A percentile compares a stretch with the other conserved stretches of the same genome.
Conservation (phyloP, 2,888 invertebrate genomes). For the Hartigia nigra region DNA sequence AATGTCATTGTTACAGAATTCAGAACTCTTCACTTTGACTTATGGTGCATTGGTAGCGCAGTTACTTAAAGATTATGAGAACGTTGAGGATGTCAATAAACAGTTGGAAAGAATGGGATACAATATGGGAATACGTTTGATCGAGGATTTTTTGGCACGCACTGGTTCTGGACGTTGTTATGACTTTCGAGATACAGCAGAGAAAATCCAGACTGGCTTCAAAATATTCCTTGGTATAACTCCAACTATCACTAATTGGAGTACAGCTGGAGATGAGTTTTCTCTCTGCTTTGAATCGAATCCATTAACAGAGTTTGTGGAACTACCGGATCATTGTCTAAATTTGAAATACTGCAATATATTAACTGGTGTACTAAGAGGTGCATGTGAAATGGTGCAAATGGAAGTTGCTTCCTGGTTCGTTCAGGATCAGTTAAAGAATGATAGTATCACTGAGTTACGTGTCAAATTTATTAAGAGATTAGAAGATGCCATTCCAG, state of each 20-base stretch:
- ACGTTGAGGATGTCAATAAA: conserved; percentile 97
- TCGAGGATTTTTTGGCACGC: conserved; percentile 97
- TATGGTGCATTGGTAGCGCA: conserved; percentile 98
- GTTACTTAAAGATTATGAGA: conserved; percentile 95
- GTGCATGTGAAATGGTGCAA: conserved; percentile 99
- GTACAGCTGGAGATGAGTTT: conserved; percentile 94
- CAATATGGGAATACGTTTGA: conserved; percentile 96
- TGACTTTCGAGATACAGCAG: conserved; percentile 97
- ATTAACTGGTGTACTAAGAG: conserved; percentile 90
- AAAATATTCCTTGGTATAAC: conserved; percentile 80
- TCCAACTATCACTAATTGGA: conserved; percentile 95
- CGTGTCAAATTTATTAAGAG: conserved; percentile 94
- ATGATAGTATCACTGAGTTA: conserved; percentile 93
- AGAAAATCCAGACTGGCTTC: conserved; percentile 87
- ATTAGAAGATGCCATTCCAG: conserved; percentile 97
- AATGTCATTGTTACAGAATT: conserved; percentile 76
- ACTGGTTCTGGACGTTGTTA: conserved; percentile 90
- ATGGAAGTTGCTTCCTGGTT: conserved; percentile 96
- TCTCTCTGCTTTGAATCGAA: conserved; percentile 95
- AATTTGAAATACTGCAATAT: conserved; percentile 92
- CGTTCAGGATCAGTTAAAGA: conserved; percentile 94
- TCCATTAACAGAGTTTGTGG: conserved; percentile 97
- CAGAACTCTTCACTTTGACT: conserved; percentile 95
- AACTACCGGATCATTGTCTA: conserved; percentile 86
- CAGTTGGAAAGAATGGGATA: conserved; percentile 96